Evolutionary conservation across 2,113 vertebrate genomes (phyloP).

Genomic region (Tachysurus vachellii): DNA sequence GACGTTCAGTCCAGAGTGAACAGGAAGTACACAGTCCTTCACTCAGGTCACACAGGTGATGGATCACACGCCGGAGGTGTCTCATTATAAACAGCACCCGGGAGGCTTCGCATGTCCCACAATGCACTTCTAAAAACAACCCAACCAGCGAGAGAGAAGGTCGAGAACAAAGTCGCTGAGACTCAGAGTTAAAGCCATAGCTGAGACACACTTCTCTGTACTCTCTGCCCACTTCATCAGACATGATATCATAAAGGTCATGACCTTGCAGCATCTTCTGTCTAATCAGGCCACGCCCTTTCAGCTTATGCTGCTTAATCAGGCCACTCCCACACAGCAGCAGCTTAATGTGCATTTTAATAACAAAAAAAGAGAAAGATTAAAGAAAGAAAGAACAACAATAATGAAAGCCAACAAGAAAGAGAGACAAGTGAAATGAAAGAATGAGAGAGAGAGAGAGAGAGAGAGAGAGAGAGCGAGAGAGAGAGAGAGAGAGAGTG

Average conservation of each 20-base stretch:
- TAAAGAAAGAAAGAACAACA: background rate
- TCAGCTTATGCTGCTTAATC: background rate
- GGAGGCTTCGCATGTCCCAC: background rate
- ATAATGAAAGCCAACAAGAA: background rate
- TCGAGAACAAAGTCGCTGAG: constrained; percentile 7
- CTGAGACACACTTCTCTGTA: background rate
- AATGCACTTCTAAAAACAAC: constrained; percentile 7
- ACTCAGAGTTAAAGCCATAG: background rate
- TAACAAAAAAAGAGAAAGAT: background rate
- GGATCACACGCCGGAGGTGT: constrained; percentile 6
- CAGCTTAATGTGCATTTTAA: background rate
- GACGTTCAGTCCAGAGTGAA: background rate
- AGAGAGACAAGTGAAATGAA: background rate
- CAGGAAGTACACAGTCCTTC: background rate
- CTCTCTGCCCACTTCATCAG: background rate
- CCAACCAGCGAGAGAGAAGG: background rate
- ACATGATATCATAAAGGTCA: no score
- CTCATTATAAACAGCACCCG: constrained; percentile 2
- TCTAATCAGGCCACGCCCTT: background rate
- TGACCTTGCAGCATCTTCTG: background rate
- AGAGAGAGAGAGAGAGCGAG: background rate
- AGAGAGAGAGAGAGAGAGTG: background rate
- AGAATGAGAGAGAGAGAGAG: background rate
- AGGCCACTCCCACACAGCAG: background rate
- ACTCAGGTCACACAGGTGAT: constrained; percentile 5